Conservation (phyloP, 2,797 vertebrate species). For the Diglossa cyanea region DNA sequence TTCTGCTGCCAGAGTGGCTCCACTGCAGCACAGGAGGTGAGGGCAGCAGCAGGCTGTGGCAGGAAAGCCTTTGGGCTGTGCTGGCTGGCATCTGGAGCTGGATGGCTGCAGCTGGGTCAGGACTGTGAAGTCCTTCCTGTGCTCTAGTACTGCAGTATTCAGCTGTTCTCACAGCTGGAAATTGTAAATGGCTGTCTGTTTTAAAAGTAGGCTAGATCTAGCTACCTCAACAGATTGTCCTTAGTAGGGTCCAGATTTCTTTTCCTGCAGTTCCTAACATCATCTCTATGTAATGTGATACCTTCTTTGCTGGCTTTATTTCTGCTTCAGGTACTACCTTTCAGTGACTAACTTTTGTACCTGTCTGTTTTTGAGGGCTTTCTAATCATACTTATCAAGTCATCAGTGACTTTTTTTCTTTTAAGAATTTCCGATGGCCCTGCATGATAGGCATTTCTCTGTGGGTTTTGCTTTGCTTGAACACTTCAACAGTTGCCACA, state of each 20-base stretch:
- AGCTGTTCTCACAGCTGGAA: not conserved
- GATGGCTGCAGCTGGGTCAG: not conserved
- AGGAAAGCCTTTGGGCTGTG: not conserved
- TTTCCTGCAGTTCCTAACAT: not conserved
- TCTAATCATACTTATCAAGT: not conserved
- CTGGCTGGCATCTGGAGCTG: not conserved
- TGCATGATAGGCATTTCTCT: not conserved
- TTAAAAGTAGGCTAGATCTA: not conserved
- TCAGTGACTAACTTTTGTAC: not conserved
- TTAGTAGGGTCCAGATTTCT: not conserved
- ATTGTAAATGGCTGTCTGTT: not conserved
- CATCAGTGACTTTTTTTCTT: not conserved
- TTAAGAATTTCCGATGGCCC: not conserved
- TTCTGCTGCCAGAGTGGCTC: slow-evolving; percentile 20
- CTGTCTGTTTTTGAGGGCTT: not conserved
- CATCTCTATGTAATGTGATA: not conserved
- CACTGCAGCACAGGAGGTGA: slow-evolving; percentile 23
- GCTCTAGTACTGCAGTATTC: not conserved
- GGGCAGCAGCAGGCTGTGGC: slow-evolving; percentile 6
- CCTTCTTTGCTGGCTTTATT: not conserved
- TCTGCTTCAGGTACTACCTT: not conserved
- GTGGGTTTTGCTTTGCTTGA: not conserved
- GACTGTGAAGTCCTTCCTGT: not conserved
- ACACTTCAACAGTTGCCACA: not conserved
- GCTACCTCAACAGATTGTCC: not conserved